Conservation (phyloP, 2,113 vertebrate species). For the Puma concolor region DNA sequence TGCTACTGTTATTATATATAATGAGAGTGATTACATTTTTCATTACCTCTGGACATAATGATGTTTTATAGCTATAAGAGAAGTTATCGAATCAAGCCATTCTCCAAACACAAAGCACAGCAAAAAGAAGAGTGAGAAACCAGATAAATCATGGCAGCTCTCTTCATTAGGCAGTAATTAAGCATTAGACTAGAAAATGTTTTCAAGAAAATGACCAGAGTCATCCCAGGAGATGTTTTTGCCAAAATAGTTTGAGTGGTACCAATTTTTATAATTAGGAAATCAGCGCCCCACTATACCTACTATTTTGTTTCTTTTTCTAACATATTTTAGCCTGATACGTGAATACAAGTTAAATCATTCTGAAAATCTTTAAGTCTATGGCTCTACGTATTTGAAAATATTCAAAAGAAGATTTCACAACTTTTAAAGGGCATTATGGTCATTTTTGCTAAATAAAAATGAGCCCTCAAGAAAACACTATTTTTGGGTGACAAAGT, state of each 20-base stretch:
- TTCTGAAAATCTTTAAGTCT: conserved; percentile 61
- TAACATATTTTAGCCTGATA: conserved; percentile 13
- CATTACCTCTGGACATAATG: background rate
- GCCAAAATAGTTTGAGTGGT: background rate
- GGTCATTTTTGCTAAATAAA: conserved; percentile 83
- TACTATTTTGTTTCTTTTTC: conserved; percentile 27
- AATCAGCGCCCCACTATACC: background rate
- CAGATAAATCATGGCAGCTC: background rate
- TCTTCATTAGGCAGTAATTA: background rate
- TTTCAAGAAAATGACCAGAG: background rate
- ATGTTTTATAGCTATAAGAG: background rate
- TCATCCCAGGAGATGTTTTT: background rate
- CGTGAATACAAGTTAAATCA: conserved; percentile 34
- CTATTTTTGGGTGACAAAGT: conserved; percentile 80
- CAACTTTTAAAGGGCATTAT: conserved; percentile 83
- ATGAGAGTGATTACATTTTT: background rate
- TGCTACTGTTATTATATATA: background rate
- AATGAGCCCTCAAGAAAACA: conserved; percentile 78
- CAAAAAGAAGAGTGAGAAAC: background rate
- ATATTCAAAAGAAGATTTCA: conserved; percentile 77
- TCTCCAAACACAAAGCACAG: background rate
- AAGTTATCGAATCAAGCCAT: background rate
- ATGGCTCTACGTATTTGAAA: conserved; percentile 73
- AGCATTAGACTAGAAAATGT: background rate
- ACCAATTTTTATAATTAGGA: conserved; percentile 1